Base-by-base conservation (phyloP, 1,140 invertebrate species). In the Parapsyche elsis region DNA sequence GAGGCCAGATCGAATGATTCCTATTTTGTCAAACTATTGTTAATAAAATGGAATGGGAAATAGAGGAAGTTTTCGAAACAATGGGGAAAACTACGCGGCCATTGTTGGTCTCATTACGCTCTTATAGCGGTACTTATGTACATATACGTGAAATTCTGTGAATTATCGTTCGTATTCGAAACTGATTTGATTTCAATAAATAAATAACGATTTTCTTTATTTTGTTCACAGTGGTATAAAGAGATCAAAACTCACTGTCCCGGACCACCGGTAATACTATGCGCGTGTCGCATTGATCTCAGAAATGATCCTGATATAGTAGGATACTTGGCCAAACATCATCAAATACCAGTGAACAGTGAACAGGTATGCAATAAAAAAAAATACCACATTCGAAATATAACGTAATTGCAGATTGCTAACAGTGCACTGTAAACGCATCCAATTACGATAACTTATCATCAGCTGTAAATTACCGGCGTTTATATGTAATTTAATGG, bases 171-270 rank as follows among this genome's bases (percentile, higher is more conserved):
- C 64, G 14, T 16, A 5, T 16, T 38, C n/a, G 26, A 80, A n/a
- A 26, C 0, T 38, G 30, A 38, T 38, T 38, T 38, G 1, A 38
- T 38, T 38, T 38, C 30, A 38, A 4, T 38, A 4, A 7, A 7
- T 38, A 24, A 71, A 26, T 91, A 87, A 83, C 26, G 76, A 26
- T 23, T 26, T 26, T 67, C 5, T 61, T 61, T 21, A 61, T 14
- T 73, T 80, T 71, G 59, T 49, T 71, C 21, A 0, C 87, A 92
- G 91, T 94, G 92, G 92, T 92, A 91, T 85, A 90, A 90, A 80
- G 92, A 93, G 86, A 91, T 94, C 1, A 89, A 91, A 70, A 90
- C 91, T n/a, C 92, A 94, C 81, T 92, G 91, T 79, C 90, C 90
- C 0, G 87, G 90, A 7, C 91, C 92, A 1, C 92, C 92, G 0